These are phyloP conservation scores for Thymallus thymallus DNA, from an alignment of 2,113 vertebrate genomes.

Conservation along the genomic window DNA sequence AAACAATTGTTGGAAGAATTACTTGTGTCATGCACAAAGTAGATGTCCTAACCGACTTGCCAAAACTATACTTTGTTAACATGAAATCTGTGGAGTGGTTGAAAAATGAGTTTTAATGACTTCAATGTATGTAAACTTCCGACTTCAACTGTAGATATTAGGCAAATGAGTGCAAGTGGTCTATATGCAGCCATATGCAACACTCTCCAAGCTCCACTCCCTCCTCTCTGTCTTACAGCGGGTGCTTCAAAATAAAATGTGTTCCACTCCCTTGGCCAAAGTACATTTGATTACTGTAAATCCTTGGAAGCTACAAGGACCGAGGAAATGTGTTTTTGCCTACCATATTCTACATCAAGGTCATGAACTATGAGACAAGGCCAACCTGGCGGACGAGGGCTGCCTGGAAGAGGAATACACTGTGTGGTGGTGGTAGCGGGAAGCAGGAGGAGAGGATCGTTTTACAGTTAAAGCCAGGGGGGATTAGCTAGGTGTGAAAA, in stretches of 20 bases:
- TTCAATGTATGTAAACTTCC: too few relatives aligned
- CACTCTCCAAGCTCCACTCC: background rate
- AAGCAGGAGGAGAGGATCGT: background rate
- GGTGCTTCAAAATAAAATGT: conserved; percentile 35
- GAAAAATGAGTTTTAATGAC: too few relatives aligned
- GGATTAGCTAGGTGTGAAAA: conserved; percentile 31
- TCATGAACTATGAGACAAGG: conserved; percentile 2
- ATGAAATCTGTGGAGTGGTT: too few relatives aligned
- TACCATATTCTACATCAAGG: conserved; percentile 31
- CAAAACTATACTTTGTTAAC: too few relatives aligned
- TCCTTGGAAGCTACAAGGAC: conserved; percentile 19
- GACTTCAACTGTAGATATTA: too few relatives aligned
- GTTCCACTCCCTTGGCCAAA: conserved; percentile 31
- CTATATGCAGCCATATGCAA: too few relatives aligned
- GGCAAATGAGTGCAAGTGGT: too few relatives aligned
- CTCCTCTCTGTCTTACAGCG: conserved; percentile 7
- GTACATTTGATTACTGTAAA: conserved; percentile 40
- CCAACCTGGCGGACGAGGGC: background rate
- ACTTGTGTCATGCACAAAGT: too few relatives aligned
- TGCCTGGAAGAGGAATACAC: background rate
- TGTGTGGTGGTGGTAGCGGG: background rate
- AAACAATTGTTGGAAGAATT: too few relatives aligned
- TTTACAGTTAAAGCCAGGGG: conserved; percentile 16
- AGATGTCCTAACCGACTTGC: too few relatives aligned
- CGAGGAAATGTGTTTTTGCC: conserved; percentile 9